Base-by-base conservation (phyloP, 2,888 invertebrate species). In the Nomada fucata region DNA sequence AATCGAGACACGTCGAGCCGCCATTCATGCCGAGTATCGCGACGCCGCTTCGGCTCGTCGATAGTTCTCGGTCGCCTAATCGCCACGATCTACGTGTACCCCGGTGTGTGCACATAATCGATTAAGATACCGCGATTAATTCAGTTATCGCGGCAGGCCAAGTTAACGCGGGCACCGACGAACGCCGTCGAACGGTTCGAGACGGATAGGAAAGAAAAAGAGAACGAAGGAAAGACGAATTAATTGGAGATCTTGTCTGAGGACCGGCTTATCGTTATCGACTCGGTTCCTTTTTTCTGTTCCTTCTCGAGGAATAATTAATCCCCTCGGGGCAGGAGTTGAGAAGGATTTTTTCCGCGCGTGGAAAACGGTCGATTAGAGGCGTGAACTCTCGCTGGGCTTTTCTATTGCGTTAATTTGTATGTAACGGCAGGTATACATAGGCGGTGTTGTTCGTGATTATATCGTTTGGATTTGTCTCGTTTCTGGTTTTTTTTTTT, bases 1-100 rank as follows among this genome's bases (percentile, higher is more conserved):
- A 84, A 88, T 88, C 88, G 83, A 84, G 70, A 87, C 86, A 79
- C 78, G 79, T 29, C 73, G 76, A 59, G 73, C 52, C 61, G 63
- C 82, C 64, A 77, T 86, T 36, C 76, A 80, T 26, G 79, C 76
- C 26, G 65, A 86, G 71, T 68, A 73, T 83, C 86, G 73, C 79
- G 82, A 77, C 82, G 69, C 76, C 74, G 74, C 53, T 72, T 74
- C 65, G 47, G 52, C 65, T 70, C 64, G 70, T 75, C 85, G 80
- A 86, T 79, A 70, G 57, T 63, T 61, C 52, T 53, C 11, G 57
- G 55, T 50, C 69, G 60, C 10, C 71, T 64, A 60, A 82, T 82
- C 73, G 42, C 10, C 23, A n/a, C 73, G 70, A 78, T 83, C 77
- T 73, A 47, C n/a, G 23, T 15, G 77, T 61, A 64, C 15, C 5